Base-by-base conservation (phyloP, 1,140 invertebrate genomes). In the Dinothrombium tinctorium region DNA sequence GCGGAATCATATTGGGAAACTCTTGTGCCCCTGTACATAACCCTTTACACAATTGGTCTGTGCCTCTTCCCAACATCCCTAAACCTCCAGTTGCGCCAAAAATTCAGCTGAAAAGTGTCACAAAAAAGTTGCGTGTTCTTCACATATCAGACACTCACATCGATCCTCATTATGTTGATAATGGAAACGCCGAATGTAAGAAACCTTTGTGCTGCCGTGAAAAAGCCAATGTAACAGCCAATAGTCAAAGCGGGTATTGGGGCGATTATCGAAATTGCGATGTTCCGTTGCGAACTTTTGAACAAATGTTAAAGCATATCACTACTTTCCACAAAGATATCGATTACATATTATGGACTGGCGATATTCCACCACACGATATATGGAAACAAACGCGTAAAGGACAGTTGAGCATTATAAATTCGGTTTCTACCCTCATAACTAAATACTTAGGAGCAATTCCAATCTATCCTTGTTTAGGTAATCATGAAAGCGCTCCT, bases 321-420 rank as follows among this genome's bases (percentile, higher is more conserved):
- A 67, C 71, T 4, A 69, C 72, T 41, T 78, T 76, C 12, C 80
- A 84, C 61, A 67, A 73, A 20, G 76, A 84, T 78, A 83, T 94
- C 48, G 87, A 95, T 61, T 92, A 89, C 56, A 89, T 96, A 47
- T 58, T 92, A n/a, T 96, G 87, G 83, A 96, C 90, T 0, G 90
- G 90, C 2, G 90, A 98, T 62, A 58, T 95, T 37, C 87, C 87
- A 15, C 77, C 89, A 0, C 90, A 98, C 53, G 84, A 95, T 57
- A 74, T 94, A 0, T 96, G 89, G 89, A 90, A 94, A 55, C 86
- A 95, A 60, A 87, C 84, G 0, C 69, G 74, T 52, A 71, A 76
- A 48, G 77, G 84, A 54, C 90, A 92, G 55, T 53, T 87, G 3
- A 73, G 75, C 52, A 60, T 92, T 1, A 72, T 76, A 47, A 74